Conservation (phyloP, 2,113 vertebrate species). For the Glaucidium brasilianum region DNA sequence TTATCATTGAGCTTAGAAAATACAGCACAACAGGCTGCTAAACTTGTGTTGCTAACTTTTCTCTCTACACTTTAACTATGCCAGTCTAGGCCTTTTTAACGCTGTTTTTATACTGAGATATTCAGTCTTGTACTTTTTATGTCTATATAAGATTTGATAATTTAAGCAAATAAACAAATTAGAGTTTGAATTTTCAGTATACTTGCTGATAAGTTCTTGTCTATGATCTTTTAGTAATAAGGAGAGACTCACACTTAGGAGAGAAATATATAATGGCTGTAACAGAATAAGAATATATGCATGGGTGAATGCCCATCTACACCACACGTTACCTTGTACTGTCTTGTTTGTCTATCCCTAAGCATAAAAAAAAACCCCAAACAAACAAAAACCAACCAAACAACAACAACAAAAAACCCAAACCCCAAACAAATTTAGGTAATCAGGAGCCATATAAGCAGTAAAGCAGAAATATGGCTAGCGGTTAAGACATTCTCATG, state of each 20-base stretch:
- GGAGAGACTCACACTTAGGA: background rate
- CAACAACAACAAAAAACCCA: too few relatives aligned
- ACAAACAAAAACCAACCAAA: too few relatives aligned
- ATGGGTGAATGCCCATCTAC: background rate
- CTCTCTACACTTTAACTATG: background rate
- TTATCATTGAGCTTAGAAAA: background rate
- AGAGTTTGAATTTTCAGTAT: background rate
- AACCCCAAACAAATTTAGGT: background rate
- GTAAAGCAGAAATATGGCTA: background rate
- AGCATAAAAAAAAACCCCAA: background rate
- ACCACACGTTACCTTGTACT: accelerated
- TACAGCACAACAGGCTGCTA: accelerated
- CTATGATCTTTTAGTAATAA: background rate
- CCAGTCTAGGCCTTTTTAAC: background rate
- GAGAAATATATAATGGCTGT: accelerated
- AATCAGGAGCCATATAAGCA: background rate
- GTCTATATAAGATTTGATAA: background rate
- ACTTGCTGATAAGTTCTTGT: accelerated
- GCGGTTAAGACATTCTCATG: background rate
- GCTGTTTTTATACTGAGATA: background rate
- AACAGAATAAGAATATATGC: background rate
- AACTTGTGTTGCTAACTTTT: background rate
- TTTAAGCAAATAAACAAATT: background rate
- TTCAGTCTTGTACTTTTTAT: background rate
- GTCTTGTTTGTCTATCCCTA: background rate